Base-by-base conservation (phyloP, 1,140 invertebrate species). In the Papilio aristodemus region DNA sequence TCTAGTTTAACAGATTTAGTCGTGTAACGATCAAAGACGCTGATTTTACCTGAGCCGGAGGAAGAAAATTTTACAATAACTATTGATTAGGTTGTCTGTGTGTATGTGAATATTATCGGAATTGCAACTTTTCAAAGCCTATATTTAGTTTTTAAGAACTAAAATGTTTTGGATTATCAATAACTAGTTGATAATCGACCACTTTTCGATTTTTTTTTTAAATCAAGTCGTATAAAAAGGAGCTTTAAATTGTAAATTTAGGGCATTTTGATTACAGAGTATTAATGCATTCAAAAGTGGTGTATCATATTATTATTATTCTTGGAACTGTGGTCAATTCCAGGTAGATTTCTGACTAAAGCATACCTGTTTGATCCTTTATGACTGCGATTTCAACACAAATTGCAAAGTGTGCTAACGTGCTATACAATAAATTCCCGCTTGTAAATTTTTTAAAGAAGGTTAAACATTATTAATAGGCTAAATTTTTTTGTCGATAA, bases 301-400 rank as follows among this genome's bases (percentile, higher is more conserved):
- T n/a, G n/a, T n/a, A n/a, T 50, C 8, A 19, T 22, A 50, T 50
- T 17, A 43, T n/a, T 43, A 43, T 41, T 14, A 43, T 54, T 54
- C 46, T 54, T 22, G 11, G 46, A 22, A 54, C 9, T 14, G 43
- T 22, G 19, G 17, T 19, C 46, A 11, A 22, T 8, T 22, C 17
- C 46, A 54, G 46, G 46, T 54, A 54, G 46, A 22, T 22, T 54
- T 22, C 46, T 22, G 17, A 10, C 46, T 54, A 54, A 54, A 54
- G 10, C 41, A 43, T 43, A 43, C 46, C 46, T 54, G 46, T 25
- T 54, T 54, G 19, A 25, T 22, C 9, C 19, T 54, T 19, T 3
- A 14, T 17, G 17, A 43, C 17, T 50, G 8, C 43, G 19, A 46
- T 50, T 54, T 11, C 3, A 19, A 9, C 43, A 6, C 27, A 32